Evolutionary conservation across 2,113 vertebrate species (phyloP), one percentile per base, ranked within the genome.

Genomic region (Tupaia tana): DNA sequence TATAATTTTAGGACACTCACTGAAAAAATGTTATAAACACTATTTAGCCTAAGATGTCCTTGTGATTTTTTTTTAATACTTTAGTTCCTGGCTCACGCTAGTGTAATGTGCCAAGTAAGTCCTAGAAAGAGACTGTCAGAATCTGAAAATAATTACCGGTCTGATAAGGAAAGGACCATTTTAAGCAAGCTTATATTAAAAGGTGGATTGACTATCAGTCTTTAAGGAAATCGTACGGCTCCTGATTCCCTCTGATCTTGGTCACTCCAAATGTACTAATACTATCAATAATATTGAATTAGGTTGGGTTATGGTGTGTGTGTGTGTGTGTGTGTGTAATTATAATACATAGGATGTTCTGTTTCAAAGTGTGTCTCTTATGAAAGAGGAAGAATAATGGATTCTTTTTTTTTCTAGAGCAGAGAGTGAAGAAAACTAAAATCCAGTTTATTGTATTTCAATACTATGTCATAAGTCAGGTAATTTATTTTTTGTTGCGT

Each of bases 391-490:
- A 97, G 93, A 97, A 95, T 97, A 97, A 97, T 97, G 95, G 89
- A 97, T 96, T 97, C 95, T 97, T 95, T 96, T 97, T 96, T 97
- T 95, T 96, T 88, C 94, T 97, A 97, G 97, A 97, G 89, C 94
- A 91, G 91, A 97, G 89, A 95, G 91, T 96, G 97, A 97, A 97
- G 97, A 97, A 96, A 97, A 96, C 83, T 97, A 97, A 97, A 97
- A 96, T 97, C 96, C 94, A 96, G 94, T 87, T 97, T 97, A 94
- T 96, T 97, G 91, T 96, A 96, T 97, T 97, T 97, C 97, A 97
- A 63, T 97, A 97, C 97, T 97, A 97, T 97, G 97, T 97, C 97
- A 96, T 97, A 97, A 96, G 97, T 96, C 97, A 97, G 97, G 97
- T 97, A 97, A 97, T 97, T 97, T 95, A 96, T 95, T 96, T 97